Percentiles rank a stretch among this genome's conserved stretches.
phyloP scores from a whole-genome alignment of 1,140 invertebrate species.

The Aphelenchoides fujianensis region DNA sequence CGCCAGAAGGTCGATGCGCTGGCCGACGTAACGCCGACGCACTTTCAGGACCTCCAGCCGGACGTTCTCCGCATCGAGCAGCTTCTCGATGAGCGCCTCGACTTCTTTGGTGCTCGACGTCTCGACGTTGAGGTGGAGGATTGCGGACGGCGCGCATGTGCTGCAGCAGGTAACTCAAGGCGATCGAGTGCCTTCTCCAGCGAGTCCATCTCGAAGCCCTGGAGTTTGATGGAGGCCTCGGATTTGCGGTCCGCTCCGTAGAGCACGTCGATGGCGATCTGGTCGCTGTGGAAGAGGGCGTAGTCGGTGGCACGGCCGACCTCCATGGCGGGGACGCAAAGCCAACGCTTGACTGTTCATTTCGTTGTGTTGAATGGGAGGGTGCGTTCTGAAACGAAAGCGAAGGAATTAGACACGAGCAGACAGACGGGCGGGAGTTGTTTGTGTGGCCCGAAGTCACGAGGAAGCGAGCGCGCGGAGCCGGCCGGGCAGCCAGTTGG shows the following conservation, averaged over 20 bases:
- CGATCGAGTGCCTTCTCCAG: slow-evolving; percentile 26
- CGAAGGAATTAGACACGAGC: neutral
- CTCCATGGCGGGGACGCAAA: slow-evolving; percentile 33
- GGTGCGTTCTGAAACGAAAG: neutral
- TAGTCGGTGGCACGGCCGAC: slow-evolving; percentile 33
- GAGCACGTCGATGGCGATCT: slow-evolving; percentile 28
- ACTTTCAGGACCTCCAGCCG: slow-evolving; percentile 44
- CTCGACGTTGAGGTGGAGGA: slow-evolving; percentile 5
- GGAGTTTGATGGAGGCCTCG: slow-evolving; percentile 32
- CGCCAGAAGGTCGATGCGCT: slow-evolving; percentile 32
- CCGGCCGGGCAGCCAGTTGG: no score
- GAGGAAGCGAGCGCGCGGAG: no score
- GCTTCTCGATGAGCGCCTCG: slow-evolving; percentile 17
- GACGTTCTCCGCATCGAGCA: slow-evolving; percentile 40
- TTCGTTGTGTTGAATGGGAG: no score
- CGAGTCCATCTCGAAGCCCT: slow-evolving; percentile 27
- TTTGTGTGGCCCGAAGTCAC: no score
- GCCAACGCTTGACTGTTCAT: slow-evolving; percentile 13
- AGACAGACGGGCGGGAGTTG: no score
- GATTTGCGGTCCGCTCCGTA: slow-evolving; percentile 31
- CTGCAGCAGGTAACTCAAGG: slow-evolving; percentile 26
- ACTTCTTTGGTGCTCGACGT: slow-evolving; percentile 15
- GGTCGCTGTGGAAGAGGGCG: slow-evolving; percentile 29
- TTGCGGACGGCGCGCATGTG: slow-evolving; percentile 16
- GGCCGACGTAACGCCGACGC: slow-evolving; percentile 46